phyloP scores from a whole-genome alignment of 1,140 invertebrate species.

The Pogonomyrmex californicus region DNA sequence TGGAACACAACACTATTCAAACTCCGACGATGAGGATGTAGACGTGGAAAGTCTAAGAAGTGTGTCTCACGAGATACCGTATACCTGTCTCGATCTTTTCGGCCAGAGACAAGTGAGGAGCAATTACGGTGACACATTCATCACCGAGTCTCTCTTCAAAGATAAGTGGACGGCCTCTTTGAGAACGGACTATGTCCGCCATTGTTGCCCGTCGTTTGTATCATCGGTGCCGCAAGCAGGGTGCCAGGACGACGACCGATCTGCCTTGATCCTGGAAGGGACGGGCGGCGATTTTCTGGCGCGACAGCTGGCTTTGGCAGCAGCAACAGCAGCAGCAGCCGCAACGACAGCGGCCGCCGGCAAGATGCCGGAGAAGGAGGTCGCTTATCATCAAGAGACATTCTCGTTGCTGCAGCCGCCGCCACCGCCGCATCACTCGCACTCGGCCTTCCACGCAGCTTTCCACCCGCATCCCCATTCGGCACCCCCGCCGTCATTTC shows the following conservation, averaged over 20 bases:
- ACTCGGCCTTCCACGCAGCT: conserved; percentile 85
- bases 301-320: conserved; percentile 57
- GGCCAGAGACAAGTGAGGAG: background rate
- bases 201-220: conserved; percentile 43
- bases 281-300: conserved; percentile 50
- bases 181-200: conserved; percentile 68
- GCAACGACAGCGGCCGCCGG: conserved; percentile 29
- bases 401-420: conserved; percentile 84
- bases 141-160: background rate
- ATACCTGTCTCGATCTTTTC: background rate
- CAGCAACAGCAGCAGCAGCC: conserved; percentile 35
- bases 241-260: conserved; percentile 53
- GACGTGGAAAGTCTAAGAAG: conserved; percentile 49
- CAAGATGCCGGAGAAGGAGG: conserved; percentile 86
- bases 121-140: background rate
- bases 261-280: conserved; percentile 72
- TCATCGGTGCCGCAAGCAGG: conserved; percentile 56
- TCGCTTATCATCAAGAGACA: conserved; percentile 85
- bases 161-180: background rate
- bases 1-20: background rate
- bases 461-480: conserved; percentile 84
- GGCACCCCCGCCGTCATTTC: conserved; percentile 82
- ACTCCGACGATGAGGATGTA: conserved; percentile 56
- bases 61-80: background rate
- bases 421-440: conserved; percentile 84